Base-by-base conservation (phyloP, 1,140 invertebrate genomes). In the Drosophila punjabiensis region DNA sequence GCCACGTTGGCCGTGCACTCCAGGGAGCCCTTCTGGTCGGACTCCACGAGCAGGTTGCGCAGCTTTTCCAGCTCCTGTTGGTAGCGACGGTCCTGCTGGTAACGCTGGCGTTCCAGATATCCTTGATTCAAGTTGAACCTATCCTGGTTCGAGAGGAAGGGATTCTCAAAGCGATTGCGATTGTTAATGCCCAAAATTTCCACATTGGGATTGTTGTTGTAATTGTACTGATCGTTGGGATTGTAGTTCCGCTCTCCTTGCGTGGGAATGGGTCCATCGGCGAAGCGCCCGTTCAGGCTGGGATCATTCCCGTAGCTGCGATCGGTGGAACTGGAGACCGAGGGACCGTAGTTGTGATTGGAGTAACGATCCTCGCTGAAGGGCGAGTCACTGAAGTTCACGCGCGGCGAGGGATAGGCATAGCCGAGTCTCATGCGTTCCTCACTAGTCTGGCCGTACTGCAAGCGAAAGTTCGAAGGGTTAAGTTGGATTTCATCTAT, bases 1-100 rank as follows among this genome's bases (percentile, higher is more conserved):
- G 95, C 95, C 33, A 98, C 97, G 92, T 97, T 97, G 33, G 95
- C 95, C 4, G 96, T 97, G 89, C 97, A 97, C 86, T 96, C 95
- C 85, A 96, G 95, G 0, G 96, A 96, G 13, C 96, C 95, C 70
- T 96, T 95, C 50, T 96, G 94, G 83, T 97, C 96, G 13, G 96
- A 93, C 64, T 95, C 95, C 11, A 95, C 94, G 30, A 97, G 91
- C n/a, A 97, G 93, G 56, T 87, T 92, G 8, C 91, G 92, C 35
- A 93, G 52, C 65, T 92, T 92, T 33, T 93, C 91, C 55, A 92
- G 58, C 48, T 93, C 92, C 47, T 90, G 81, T 56, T 91, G 85
- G 66, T 92, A 92, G 52, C 90, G 84, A 52, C 92, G 87, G 71
- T 93, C 92, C 77, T 93, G 81, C 35, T 93, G 90, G 32, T 79